Evolutionary conservation across 2,888 invertebrate species (phyloP), one percentile per base, ranked within the genome.

Genomic region (Agrochola litura): DNA sequence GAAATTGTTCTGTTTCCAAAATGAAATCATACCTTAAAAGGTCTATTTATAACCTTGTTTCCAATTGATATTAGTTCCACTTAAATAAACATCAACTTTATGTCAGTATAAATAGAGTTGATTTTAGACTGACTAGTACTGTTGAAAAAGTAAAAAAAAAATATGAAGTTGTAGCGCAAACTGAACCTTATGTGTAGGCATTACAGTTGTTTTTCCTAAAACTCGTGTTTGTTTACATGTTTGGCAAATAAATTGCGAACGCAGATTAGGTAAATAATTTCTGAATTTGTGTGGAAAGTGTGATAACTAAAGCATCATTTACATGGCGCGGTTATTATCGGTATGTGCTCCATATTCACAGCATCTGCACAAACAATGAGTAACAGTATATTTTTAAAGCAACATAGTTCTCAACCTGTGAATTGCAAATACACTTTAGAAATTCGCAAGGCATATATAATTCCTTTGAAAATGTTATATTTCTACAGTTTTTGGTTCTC

Each of bases 331-430:
- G 65, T 78, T 52, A 10, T 22, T 78, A 66, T 73, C 76, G 81
- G 69, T 80, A 73, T 77, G 64, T 73, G 78, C 64, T 84, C 78
- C 73, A 79, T 73, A 85, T 86, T 79, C 84, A 78, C 77, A 81
- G 80, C 88, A 85, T 83, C 82, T 89, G 87, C 66, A 25, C 79
- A 80, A 88, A 88, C 82, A 87, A 87, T 88, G 82, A 85, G 56
- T 82, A 87, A 87, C 82, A 41, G 77, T 69, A 76, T 77, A 81
- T 87, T 79, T 87, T 79, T 69, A 64, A 79, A 74, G 56, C 75
- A 66, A 82, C 77, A 60, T 77, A 73, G 43, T 65, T 70, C 25
- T 70, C 25, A 69, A 77, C 58, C 19, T 56, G 46, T 60, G 54
- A 72, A 65, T 71, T 67, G 63, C 75, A 66, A 84, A 75, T 73